phyloP scores from a whole-genome alignment of 2,888 invertebrate genomes.

The Melanchra persicariae region DNA sequence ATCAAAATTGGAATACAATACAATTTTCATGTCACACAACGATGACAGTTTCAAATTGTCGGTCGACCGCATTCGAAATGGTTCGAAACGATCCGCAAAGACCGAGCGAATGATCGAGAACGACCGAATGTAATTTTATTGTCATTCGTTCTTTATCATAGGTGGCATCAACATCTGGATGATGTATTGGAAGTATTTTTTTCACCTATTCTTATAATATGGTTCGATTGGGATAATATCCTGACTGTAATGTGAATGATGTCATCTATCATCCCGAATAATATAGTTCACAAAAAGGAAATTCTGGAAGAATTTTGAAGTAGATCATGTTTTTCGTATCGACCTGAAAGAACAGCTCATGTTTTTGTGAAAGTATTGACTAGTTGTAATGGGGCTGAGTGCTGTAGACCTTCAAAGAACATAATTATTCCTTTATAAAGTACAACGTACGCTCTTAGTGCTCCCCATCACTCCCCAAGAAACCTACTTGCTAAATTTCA shows the following conservation, averaged over 20 bases:
- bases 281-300: background rate
- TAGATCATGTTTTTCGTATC: background rate
- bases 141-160: slow-evolving; percentile 34
- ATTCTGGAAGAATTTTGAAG: background rate
- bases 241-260: background rate
- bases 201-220: slow-evolving; percentile 2
- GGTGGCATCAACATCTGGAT: slow-evolving; percentile 22
- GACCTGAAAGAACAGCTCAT: background rate
- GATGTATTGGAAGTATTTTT: slow-evolving; percentile 34
- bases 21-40: slow-evolving; percentile 27
- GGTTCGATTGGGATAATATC: slow-evolving; percentile 19
- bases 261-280: slow-evolving; percentile 25
- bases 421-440: no score
- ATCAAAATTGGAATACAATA: slow-evolving; percentile 38
- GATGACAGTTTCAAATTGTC: slow-evolving; percentile 50
- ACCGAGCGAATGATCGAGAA: slow-evolving; percentile 10
- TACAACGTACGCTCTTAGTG: no score
- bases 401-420: no score
- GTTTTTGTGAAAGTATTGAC: background rate
- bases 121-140: slow-evolving; percentile 38
- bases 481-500: no score
- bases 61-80: slow-evolving; percentile 36
- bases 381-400: background rate
- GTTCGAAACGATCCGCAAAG: slow-evolving; percentile 11
- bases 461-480: no score